phyloP scores from a whole-genome alignment of 2,888 invertebrate genomes.

The Parnassius mnemosyne region DNA sequence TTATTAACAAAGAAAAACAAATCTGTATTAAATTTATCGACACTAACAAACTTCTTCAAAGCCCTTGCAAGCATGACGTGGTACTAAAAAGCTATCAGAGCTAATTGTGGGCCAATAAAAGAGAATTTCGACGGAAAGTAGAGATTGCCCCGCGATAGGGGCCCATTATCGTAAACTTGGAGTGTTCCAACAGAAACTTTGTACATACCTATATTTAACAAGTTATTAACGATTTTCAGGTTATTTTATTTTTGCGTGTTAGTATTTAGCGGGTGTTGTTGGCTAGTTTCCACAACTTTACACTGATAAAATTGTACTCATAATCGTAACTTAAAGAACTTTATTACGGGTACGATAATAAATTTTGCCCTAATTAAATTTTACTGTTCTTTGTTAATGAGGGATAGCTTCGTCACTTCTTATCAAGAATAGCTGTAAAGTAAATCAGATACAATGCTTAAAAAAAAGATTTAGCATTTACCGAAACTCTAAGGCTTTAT shows the following conservation, averaged over 20 bases:
- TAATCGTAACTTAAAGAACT: constrained; percentile 40
- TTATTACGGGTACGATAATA: constrained; percentile 33
- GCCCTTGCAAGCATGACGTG: constrained; percentile 58
- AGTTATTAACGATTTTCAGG: constrained; percentile 45
- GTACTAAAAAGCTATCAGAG: constrained; percentile 72
- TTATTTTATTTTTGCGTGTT: constrained; percentile 65
- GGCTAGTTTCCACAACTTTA: constrained; percentile 45
- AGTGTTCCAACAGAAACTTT: constrained; percentile 56
- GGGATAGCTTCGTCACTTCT: too few species aligned
- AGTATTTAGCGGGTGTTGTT: constrained; percentile 40
- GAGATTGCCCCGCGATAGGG: constrained; percentile 65
- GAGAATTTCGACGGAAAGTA: constrained; percentile 65
- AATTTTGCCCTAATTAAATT: constrained; percentile 25
- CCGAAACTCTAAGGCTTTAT: too few species aligned
- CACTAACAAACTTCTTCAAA: constrained; percentile 30
- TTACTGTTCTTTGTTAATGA: too few species aligned
- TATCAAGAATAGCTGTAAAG: too few species aligned
- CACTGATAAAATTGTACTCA: constrained; percentile 39
- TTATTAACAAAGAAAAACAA: too few species aligned
- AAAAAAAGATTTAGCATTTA: too few species aligned
- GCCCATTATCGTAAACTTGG: constrained; percentile 63
- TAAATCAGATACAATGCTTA: too few species aligned
- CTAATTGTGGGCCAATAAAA: constrained; percentile 74
- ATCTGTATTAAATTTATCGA: constrained; percentile 31
- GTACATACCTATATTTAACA: constrained; percentile 56